phyloP scores from a whole-genome alignment of 2,113 vertebrate genomes.

The Tyto alba region DNA sequence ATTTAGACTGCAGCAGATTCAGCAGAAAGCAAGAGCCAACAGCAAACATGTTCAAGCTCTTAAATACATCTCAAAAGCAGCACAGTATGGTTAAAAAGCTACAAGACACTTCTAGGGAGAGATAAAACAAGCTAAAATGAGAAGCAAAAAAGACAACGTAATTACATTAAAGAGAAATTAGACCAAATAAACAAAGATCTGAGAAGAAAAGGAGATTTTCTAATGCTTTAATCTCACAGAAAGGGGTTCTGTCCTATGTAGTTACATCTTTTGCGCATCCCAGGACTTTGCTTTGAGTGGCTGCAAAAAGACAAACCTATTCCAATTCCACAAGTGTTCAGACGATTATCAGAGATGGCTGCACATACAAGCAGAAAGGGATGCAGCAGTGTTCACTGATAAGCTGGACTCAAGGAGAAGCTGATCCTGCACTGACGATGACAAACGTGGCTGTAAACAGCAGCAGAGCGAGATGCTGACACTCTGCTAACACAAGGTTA shows the following conservation, averaged over 20 bases:
- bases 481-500: slow-evolving; percentile 53
- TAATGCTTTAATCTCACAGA: neutral
- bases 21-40: neutral
- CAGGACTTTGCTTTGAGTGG: neutral
- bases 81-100: neutral
- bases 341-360: neutral
- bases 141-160: neutral
- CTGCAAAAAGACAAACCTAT: neutral
- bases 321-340: neutral
- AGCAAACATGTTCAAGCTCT: neutral
- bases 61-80: neutral
- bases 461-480: slow-evolving; percentile 70
- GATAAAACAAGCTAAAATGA: neutral
- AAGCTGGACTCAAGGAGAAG: slow-evolving; percentile 63
- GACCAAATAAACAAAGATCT: neutral
- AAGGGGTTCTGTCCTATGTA: neutral
- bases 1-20: neutral
- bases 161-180: neutral
- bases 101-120: neutral
- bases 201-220: neutral
- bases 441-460: slow-evolving; percentile 67
- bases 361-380: neutral
- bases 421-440: slow-evolving; percentile 19
- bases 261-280: neutral
- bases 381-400: neutral